These are phyloP conservation scores for Drosophila azteca DNA, from an alignment of 1,140 invertebrate genomes.

Conservation along the genomic window DNA sequence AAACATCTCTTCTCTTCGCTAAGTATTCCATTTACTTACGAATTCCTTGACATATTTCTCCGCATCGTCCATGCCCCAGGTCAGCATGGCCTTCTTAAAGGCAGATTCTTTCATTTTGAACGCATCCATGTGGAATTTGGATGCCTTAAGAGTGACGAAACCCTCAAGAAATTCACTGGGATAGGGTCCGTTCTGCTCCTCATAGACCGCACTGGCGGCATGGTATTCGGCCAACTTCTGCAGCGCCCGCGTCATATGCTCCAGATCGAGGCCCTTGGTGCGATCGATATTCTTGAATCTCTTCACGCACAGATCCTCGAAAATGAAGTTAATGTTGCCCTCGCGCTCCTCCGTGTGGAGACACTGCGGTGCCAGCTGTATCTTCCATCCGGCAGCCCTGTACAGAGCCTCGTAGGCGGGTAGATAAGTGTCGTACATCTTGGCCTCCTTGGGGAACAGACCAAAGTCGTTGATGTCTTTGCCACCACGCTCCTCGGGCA, in stretches of 20 bases:
- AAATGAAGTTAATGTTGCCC: slow-evolving; percentile 58
- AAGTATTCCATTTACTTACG: slow-evolving; percentile 48
- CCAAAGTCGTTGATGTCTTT: slow-evolving; percentile 27
- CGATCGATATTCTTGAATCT: slow-evolving; percentile 81
- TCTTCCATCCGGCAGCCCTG: slow-evolving; percentile 50
- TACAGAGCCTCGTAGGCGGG: slow-evolving; percentile 54
- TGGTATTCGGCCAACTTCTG: slow-evolving; percentile 85
- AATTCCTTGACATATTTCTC: slow-evolving; percentile 62
- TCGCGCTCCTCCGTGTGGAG: slow-evolving; percentile 48
- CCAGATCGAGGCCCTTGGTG: slow-evolving; percentile 84
- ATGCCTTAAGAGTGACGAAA: slow-evolving; percentile 30
- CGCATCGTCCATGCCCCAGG: slow-evolving; percentile 58
- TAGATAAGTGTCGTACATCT: slow-evolving; percentile 52
- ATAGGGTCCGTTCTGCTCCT: slow-evolving; percentile 56
- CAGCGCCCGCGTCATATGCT: slow-evolving; percentile 84
- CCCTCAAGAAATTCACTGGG: slow-evolving; percentile 59
- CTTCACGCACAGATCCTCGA: slow-evolving; percentile 56
- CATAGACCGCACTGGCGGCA: slow-evolving; percentile 83
- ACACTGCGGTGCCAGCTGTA: slow-evolving; percentile 66
- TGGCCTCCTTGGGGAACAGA: slow-evolving; percentile 53
- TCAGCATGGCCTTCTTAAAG: slow-evolving; percentile 58
- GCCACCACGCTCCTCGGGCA: slow-evolving; percentile 52
- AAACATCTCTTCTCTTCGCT: not conserved
- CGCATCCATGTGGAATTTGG: slow-evolving; percentile 23
- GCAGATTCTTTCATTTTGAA: slow-evolving; percentile 24